Percentiles rank a stretch among this genome's conserved stretches.
Conservation (phyloP, 2,888 invertebrate species). For the Ormia ochracea region DNA sequence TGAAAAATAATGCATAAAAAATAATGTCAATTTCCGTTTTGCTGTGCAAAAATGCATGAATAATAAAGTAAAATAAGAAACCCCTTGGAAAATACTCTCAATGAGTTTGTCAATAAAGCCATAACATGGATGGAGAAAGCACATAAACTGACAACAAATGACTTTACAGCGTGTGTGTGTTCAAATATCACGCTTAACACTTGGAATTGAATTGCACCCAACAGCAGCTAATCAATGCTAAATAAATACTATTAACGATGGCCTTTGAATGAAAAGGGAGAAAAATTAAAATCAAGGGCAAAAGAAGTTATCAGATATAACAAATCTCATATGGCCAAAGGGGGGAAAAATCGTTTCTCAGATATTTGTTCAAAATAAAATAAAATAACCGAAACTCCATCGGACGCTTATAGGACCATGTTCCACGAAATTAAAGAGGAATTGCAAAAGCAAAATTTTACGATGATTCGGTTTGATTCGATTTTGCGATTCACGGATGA, state of each 20-base stretch:
- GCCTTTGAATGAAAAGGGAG: background rate
- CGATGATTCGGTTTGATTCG: too few relatives aligned
- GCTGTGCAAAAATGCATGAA: slow-evolving; percentile 49
- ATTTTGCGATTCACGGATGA: too few relatives aligned
- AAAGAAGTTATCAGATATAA: too few relatives aligned
- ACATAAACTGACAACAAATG: background rate
- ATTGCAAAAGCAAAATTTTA: too few relatives aligned
- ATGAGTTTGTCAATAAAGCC: slow-evolving; percentile 20
- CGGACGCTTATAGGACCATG: too few relatives aligned
- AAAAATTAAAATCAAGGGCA: background rate
- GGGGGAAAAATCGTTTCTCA: too few relatives aligned
- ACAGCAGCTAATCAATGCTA: slow-evolving; percentile 36
- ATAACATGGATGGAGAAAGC: background rate
- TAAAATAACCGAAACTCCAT: too few relatives aligned
- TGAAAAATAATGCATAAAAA: slow-evolving; percentile 19
- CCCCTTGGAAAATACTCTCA: slow-evolving; percentile 22
- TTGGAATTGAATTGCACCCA: background rate
- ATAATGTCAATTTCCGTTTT: slow-evolving; percentile 50
- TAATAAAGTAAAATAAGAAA: slow-evolving; percentile 37
- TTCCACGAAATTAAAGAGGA: too few relatives aligned
- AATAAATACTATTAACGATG: background rate
- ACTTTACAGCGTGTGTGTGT: background rate
- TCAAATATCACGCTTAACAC: background rate
- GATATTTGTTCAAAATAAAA: too few relatives aligned
- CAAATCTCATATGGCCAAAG: too few relatives aligned